Conservation (phyloP, 2,113 vertebrate genomes). For the Glareola pratincola region DNA sequence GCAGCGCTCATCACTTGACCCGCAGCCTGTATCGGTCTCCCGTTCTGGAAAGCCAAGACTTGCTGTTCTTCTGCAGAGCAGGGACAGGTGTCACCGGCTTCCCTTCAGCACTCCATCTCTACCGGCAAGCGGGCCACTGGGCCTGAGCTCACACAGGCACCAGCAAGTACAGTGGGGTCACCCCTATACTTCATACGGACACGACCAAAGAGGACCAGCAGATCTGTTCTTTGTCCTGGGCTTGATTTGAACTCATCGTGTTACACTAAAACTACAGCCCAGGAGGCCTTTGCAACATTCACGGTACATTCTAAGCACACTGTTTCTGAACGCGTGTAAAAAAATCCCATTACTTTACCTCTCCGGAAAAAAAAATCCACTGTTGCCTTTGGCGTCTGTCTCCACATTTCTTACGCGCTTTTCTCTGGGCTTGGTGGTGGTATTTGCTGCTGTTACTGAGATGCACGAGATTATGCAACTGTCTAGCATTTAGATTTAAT, state of each 20-base stretch:
- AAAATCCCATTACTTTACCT: neutral
- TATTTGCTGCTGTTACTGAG: slow-evolving; percentile 2
- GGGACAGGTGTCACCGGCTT: neutral
- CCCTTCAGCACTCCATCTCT: neutral
- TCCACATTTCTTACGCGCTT: neutral
- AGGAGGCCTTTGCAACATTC: neutral
- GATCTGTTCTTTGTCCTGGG: neutral
- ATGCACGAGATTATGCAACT: slow-evolving; percentile 29
- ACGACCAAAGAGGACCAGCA: neutral
- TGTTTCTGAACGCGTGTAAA: neutral
- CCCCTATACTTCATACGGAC: neutral
- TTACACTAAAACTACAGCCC: neutral
- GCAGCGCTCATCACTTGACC: neutral
- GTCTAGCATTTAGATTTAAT: slow-evolving; percentile 57
- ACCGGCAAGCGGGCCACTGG: neutral
- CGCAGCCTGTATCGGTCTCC: neutral
- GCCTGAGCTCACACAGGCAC: neutral
- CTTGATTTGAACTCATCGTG: neutral
- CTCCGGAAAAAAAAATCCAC: neutral
- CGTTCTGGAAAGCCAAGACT: neutral
- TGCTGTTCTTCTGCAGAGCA: neutral
- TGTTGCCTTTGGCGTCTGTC: neutral
- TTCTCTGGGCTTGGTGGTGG: neutral
- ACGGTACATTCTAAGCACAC: neutral
- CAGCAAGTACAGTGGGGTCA: neutral